Evolutionary conservation across 2,797 vertebrate genomes (phyloP).

Genomic region (Aphelocoma californica): DNA sequence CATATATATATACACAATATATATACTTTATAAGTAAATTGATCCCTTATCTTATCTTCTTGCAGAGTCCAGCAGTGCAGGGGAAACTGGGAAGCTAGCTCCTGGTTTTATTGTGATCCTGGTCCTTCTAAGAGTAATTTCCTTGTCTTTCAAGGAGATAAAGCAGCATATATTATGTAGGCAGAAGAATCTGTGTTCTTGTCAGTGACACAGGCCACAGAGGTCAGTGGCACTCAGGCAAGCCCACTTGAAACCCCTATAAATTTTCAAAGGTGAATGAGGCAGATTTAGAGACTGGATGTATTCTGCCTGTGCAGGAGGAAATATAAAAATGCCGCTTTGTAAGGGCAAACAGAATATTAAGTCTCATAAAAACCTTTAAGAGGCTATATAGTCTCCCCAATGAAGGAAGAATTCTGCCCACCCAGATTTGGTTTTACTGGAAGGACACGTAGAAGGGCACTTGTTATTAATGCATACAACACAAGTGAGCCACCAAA

Average conservation of each 20-base stretch:
- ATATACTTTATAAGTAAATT: neutral
- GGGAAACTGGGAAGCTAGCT: constrained; percentile 31
- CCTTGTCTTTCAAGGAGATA: constrained; percentile 68
- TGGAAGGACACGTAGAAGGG: constrained; percentile 33
- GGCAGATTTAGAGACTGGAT: constrained; percentile 65
- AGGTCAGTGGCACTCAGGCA: constrained; percentile 74
- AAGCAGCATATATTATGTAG: constrained; percentile 64
- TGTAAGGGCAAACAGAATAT: constrained; percentile 58
- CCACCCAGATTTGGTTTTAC: constrained; percentile 67
- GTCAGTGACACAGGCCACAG: constrained; percentile 72
- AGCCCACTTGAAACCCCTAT: constrained; percentile 66
- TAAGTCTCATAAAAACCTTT: constrained; percentile 67
- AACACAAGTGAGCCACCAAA: neutral
- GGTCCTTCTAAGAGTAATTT: constrained; percentile 71
- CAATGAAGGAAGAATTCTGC: constrained; percentile 64
- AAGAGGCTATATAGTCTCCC: neutral
- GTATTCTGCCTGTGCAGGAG: constrained; percentile 33
- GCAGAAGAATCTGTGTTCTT: constrained; percentile 71
- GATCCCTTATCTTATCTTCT: constrained; percentile 19
- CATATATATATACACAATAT: no score
- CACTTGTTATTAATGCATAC: constrained; percentile 42
- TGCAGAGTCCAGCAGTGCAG: constrained; percentile 6
- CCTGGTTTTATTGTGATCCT: constrained; percentile 68
- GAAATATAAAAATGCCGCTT: constrained; percentile 52
- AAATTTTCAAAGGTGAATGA: constrained; percentile 75